phyloP scores from a whole-genome alignment of 1,140 invertebrate genomes.

The Leptopilina clavipes region DNA sequence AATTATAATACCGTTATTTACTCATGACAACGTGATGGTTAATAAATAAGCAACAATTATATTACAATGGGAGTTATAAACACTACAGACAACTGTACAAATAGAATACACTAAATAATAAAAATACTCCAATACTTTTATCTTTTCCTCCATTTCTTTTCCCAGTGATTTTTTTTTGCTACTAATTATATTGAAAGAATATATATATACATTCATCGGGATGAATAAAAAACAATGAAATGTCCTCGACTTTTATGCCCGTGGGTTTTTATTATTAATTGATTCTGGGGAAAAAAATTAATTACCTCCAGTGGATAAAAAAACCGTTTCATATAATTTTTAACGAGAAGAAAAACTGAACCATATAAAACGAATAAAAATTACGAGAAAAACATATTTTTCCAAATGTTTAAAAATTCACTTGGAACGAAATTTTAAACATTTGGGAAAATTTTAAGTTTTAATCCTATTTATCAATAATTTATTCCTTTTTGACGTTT shows the following conservation, averaged over 20 bases:
- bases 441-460: too few species aligned
- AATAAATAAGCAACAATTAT: background rate
- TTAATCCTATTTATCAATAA: too few species aligned
- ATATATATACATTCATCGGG: too few species aligned
- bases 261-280: slow-evolving; percentile 5
- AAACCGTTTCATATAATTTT: background rate
- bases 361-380: background rate
- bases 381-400: background rate
- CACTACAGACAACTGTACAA: too few species aligned
- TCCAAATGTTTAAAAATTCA: background rate
- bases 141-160: background rate
- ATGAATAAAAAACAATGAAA: background rate
- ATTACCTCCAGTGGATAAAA: background rate
- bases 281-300: background rate
- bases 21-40: background rate
- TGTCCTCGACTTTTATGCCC: slow-evolving; percentile 17
- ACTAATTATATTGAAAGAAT: background rate
- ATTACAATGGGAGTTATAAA: too few species aligned
- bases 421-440: too few species aligned
- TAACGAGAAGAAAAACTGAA: background rate
- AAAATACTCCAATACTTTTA: too few species aligned
- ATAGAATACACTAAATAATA: background rate
- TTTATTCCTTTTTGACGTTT: too few species aligned
- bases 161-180: background rate
- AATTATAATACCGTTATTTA: background rate